Conservation (phyloP, 2,113 vertebrate species). For the Enhydra lutris region DNA sequence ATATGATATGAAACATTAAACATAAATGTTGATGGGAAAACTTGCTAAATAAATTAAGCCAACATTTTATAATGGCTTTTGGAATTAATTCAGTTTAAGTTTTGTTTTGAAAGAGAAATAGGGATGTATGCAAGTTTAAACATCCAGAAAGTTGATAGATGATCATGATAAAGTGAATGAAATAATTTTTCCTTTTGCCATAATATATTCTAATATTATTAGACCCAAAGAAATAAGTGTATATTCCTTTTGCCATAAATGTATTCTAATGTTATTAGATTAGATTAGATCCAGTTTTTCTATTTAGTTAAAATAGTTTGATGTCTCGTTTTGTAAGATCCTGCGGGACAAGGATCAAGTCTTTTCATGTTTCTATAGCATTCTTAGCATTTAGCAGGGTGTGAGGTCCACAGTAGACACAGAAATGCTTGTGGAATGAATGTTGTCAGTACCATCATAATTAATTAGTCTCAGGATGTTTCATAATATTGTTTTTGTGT, state of each 20-base stretch:
- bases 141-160: not conserved
- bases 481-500: not conserved
- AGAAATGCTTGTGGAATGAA: not conserved
- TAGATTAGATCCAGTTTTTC: not conserved
- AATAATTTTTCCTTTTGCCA: not conserved
- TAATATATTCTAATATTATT: not conserved
- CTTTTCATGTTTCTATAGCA: not conserved
- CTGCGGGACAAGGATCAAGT: not conserved
- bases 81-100: not conserved
- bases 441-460: not conserved
- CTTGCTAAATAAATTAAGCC: constrained; percentile 23
- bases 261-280: not conserved
- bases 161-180: not conserved
- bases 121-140: not conserved
- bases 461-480: not conserved
- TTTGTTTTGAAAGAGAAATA: constrained; percentile 17
- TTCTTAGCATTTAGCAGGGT: not conserved
- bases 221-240: not conserved
- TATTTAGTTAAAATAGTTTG: not conserved
- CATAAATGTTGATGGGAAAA: not conserved
- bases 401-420: not conserved
- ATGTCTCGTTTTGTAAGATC: not conserved
- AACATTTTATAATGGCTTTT: constrained; percentile 18
- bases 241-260: not conserved
- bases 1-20: not conserved